These are phyloP conservation scores for Leptosomus discolor DNA, from an alignment of 2,113 vertebrate species.

Conservation along the genomic window DNA sequence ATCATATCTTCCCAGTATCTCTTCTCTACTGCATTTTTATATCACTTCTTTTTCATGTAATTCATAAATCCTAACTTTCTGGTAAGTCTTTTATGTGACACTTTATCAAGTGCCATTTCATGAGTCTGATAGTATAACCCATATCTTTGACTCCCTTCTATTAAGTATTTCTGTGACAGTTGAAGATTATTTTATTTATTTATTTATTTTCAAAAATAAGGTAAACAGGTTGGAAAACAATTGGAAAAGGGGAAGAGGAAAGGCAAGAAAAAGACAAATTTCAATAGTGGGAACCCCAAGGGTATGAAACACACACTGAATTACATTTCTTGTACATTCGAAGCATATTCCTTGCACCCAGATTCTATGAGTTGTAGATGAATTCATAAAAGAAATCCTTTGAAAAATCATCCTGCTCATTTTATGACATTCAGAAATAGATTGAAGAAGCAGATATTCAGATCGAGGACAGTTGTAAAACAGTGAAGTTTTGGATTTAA, in stretches of 20 bases:
- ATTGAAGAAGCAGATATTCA: neutral
- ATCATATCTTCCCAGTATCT: slow-evolving; percentile 18
- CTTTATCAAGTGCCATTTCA: slow-evolving; percentile 46
- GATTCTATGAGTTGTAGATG: neutral
- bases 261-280: neutral
- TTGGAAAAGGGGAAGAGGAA: neutral
- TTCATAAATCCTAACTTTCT: slow-evolving; percentile 52
- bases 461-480: neutral
- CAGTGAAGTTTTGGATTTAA: neutral
- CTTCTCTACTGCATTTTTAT: slow-evolving; percentile 28
- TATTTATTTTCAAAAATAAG: neutral
- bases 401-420: neutral
- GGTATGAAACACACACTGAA: neutral
- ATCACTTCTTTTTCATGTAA: slow-evolving; percentile 16
- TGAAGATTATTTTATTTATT: neutral
- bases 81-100: slow-evolving; percentile 26
- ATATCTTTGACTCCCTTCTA: neutral
- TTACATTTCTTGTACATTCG: neutral
- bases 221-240: neutral
- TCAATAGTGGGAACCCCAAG: neutral
- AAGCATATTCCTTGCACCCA: neutral
- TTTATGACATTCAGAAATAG: neutral
- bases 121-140: neutral
- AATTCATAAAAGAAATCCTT: neutral
- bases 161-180: neutral